A percentile compares a stretch with the other conserved stretches of the same genome.
Evolutionary conservation across 1,140 invertebrate genomes (phyloP).

Genomic region (Agrilus planipennis): DNA sequence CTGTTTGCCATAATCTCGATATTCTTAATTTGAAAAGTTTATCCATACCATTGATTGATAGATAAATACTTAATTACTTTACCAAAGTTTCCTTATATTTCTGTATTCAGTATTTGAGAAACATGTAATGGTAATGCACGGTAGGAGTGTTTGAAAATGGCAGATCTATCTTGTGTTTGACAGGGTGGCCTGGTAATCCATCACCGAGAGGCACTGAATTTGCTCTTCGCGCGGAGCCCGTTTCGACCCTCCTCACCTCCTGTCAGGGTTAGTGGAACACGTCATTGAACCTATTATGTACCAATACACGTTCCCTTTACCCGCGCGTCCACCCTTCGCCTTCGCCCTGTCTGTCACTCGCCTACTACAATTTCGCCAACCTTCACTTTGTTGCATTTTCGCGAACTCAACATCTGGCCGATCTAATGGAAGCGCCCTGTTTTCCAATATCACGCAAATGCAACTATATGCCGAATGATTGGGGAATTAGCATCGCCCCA

Average conservation of each 20-base stretch:
- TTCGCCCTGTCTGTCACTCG: no score
- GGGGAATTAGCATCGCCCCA: no score
- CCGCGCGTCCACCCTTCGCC: no score
- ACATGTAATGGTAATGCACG: slow-evolving; percentile 14
- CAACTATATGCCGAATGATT: no score
- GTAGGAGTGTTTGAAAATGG: slow-evolving; percentile 29
- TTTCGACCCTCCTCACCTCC: slow-evolving; percentile 30
- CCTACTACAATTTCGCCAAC: slow-evolving; percentile 11
- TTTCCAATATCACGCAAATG: slow-evolving; percentile 21
- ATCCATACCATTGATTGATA: no score
- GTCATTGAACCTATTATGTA: slow-evolving; percentile 37
- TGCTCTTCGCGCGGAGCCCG: slow-evolving; percentile 20
- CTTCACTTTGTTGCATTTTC: slow-evolving; percentile 19
- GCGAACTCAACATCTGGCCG: slow-evolving; percentile 24
- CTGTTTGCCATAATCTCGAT: no score
- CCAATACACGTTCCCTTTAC: slow-evolving; percentile 34
- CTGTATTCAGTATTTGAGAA: no score
- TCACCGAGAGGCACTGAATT: slow-evolving; percentile 20
- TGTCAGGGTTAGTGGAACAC: slow-evolving; percentile 36
- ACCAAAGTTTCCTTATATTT: no score
- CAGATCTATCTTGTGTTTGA: slow-evolving; percentile 36
- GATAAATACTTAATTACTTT: no score
- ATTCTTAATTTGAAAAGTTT: no score
- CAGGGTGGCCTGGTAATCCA: slow-evolving; percentile 34
- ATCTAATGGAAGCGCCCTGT: slow-evolving; percentile 30